These are phyloP conservation scores for Dryobotodes eremita DNA, from an alignment of 2,888 invertebrate genomes.

Conservation along the genomic window DNA sequence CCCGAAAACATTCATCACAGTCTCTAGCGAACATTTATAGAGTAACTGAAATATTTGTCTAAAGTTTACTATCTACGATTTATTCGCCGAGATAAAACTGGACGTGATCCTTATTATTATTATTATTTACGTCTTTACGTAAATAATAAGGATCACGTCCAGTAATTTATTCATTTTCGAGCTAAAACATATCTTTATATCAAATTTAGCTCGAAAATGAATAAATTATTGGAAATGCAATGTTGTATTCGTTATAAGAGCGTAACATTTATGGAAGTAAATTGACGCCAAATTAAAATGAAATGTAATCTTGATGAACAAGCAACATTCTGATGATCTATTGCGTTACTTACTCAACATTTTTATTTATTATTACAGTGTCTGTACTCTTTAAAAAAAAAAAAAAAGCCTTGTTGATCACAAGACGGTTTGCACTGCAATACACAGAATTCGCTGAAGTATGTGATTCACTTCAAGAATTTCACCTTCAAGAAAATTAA, in stretches of 20 bases:
- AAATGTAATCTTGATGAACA: slow-evolving; percentile 37
- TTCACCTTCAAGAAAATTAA: slow-evolving; percentile 55
- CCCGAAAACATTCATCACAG: slow-evolving; percentile 58
- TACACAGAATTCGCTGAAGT: slow-evolving; percentile 26
- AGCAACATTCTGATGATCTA: slow-evolving; percentile 7
- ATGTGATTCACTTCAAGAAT: slow-evolving; percentile 38
- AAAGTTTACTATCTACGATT: slow-evolving; percentile 54
- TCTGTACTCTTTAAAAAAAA: slow-evolving; percentile 12
- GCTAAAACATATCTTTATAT: slow-evolving; percentile 17
- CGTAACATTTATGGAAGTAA: not conserved
- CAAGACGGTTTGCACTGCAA: slow-evolving; percentile 13
- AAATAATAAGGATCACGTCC: too few relatives aligned
- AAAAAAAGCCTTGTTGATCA: slow-evolving; percentile 22
- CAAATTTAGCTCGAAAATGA: slow-evolving; percentile 32
- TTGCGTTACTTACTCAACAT: slow-evolving; percentile 11
- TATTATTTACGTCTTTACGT: too few relatives aligned
- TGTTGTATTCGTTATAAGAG: slow-evolving; percentile 10
- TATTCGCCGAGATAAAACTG: slow-evolving; percentile 44
- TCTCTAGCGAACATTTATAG: slow-evolving; percentile 62
- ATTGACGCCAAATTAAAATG: slow-evolving; percentile 51
- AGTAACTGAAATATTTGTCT: slow-evolving; percentile 61
- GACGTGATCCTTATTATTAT: slow-evolving; percentile 55
- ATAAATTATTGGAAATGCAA: slow-evolving; percentile 19
- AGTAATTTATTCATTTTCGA: too few relatives aligned
- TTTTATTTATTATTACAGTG: slow-evolving; percentile 10